Percentiles rank a stretch among this genome's conserved stretches.
Evolutionary conservation across 2,797 vertebrate species (phyloP).

Genomic region (Clamator glandarius): DNA sequence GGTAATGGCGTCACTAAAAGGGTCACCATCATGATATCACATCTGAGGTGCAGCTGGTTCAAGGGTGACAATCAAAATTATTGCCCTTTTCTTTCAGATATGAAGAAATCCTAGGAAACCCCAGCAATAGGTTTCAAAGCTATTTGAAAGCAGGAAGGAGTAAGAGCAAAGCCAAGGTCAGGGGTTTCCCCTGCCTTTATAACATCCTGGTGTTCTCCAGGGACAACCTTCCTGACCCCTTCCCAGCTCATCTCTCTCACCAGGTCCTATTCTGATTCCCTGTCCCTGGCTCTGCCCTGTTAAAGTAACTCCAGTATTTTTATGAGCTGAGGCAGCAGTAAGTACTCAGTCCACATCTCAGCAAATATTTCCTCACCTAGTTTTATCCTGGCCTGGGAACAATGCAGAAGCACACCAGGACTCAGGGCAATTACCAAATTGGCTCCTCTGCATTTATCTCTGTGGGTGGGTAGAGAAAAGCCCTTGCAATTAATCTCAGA

Average conservation of each 20-base stretch:
- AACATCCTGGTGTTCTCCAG: not conserved
- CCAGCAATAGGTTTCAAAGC: not conserved
- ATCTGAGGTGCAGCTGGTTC: not conserved
- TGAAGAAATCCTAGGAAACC: not conserved
- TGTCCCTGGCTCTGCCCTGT: not conserved
- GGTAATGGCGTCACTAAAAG: not conserved
- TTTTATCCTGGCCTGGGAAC: conserved; percentile 18
- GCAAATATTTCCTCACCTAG: conserved; percentile 10
- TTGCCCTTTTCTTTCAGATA: not conserved
- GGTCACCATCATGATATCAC: accelerated
- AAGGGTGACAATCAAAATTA: not conserved
- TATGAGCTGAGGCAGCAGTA: not conserved
- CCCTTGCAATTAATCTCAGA: conserved; percentile 60
- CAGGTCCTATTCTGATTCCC: not conserved
- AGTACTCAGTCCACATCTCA: not conserved
- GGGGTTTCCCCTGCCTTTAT: not conserved
- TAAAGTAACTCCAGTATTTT: not conserved
- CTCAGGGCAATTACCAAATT: conserved; percentile 48
- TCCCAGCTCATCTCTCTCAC: not conserved
- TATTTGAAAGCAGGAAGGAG: not conserved
- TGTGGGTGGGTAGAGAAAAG: conserved; percentile 59
- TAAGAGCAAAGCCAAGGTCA: not conserved
- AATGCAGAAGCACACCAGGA: conserved; percentile 30
- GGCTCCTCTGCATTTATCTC: conserved; percentile 64
- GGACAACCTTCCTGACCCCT: not conserved